These are phyloP conservation scores for Delia radicum DNA, from an alignment of 1,140 invertebrate species.

Conservation along the genomic window DNA sequence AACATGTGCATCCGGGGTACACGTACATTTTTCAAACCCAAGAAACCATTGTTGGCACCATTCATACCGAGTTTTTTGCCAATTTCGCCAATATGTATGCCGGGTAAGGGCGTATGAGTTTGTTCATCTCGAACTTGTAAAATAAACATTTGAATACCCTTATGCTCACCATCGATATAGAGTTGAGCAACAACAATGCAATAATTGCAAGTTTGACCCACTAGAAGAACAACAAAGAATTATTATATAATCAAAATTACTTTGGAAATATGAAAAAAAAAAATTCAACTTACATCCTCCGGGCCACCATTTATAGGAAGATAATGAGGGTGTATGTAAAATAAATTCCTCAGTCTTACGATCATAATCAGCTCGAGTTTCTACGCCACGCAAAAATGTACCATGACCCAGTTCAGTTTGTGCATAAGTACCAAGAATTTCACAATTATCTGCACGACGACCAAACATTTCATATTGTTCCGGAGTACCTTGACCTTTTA, in stretches of 20 bases:
- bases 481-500: conserved; percentile 79
- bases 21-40: conserved; percentile 78
- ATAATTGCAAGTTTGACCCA: conserved; percentile 88
- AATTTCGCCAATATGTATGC: conserved; percentile 88
- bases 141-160: conserved; percentile 88
- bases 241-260: not conserved
- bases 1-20: conserved; percentile 85
- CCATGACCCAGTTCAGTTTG: conserved; percentile 93
- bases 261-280: conserved; percentile 44
- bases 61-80: conserved; percentile 88
- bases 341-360: conserved; percentile 79
- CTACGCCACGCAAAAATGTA: conserved; percentile 84
- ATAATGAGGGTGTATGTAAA: conserved; percentile 82
- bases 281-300: conserved; percentile 85
- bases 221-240: conserved; percentile 53
- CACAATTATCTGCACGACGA: conserved; percentile 70
- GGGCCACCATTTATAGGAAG: conserved; percentile 91
- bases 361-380: conserved; percentile 90
- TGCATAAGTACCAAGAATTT: conserved; percentile 88
- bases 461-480: conserved; percentile 86
- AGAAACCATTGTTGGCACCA: conserved; percentile 86
- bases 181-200: conserved; percentile 85
- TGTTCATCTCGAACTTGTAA: conserved; percentile 84
- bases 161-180: conserved; percentile 74
- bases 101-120: conserved; percentile 79